A percentile compares a stretch with the other conserved stretches of the same genome.
phyloP scores from a whole-genome alignment of 2,888 invertebrate species.

The Xiphydria camelus region DNA sequence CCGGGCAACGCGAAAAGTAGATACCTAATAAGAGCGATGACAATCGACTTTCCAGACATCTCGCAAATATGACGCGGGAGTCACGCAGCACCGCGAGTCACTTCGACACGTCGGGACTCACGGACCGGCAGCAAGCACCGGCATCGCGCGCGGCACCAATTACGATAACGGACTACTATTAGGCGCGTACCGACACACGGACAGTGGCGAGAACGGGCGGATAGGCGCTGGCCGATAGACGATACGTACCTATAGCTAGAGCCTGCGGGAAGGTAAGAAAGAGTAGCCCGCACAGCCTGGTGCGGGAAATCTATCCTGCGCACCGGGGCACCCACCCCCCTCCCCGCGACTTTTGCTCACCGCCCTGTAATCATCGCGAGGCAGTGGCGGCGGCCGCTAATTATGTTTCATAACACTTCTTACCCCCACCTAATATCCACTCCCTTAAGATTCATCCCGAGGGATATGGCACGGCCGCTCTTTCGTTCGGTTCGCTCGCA shows the following conservation, averaged over 20 bases:
- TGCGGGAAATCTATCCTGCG: constrained; percentile 52
- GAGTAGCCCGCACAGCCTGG: too few relatives aligned
- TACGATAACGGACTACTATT: constrained; percentile 29
- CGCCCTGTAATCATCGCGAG: constrained; percentile 59
- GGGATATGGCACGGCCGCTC: constrained; percentile 30
- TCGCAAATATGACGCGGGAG: too few relatives aligned
- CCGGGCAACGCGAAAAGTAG: too few relatives aligned
- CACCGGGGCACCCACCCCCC: constrained; percentile 20
- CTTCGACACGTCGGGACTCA: too few relatives aligned
- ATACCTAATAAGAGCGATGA: too few relatives aligned
- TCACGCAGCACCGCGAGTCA: constrained; percentile 1
- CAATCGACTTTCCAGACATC: too few relatives aligned
- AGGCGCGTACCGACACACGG: constrained; percentile 19
- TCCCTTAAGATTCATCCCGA: constrained; percentile 56
- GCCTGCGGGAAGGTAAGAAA: constrained; percentile 28
- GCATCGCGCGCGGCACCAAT: constrained; percentile 31
- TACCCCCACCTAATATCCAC: constrained; percentile 58
- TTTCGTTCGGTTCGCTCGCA: constrained; percentile 16
- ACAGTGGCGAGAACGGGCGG: too few relatives aligned
- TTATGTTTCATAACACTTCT: constrained; percentile 59
- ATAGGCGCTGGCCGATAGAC: too few relatives aligned
- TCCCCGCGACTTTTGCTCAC: constrained; percentile 48
- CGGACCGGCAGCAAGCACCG: too few relatives aligned
- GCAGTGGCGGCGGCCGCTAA: constrained; percentile 58
- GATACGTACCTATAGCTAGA: too few relatives aligned